phyloP scores from a whole-genome alignment of 2,888 invertebrate genomes.

The Micropterix aruncella region DNA sequence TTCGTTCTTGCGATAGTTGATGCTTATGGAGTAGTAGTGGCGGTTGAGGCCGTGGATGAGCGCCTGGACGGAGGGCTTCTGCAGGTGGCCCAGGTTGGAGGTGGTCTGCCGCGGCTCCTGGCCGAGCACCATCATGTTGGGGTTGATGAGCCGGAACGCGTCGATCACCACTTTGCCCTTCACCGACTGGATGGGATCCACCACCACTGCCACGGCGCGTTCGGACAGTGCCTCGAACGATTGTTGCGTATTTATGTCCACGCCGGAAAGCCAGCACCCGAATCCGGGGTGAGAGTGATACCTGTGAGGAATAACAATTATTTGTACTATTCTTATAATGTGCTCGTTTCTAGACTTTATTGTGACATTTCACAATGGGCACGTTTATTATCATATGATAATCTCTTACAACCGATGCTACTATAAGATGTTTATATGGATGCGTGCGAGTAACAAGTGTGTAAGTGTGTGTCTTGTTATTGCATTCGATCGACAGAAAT shows the following conservation, averaged over 20 bases:
- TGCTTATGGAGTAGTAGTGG: slow-evolving; percentile 98
- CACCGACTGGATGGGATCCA: slow-evolving; percentile 98
- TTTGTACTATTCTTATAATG: neutral
- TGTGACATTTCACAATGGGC: no score
- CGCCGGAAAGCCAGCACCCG: slow-evolving; percentile 98
- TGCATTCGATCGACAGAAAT: no score
- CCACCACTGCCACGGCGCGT: slow-evolving; percentile 96
- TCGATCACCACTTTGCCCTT: slow-evolving; percentile 99
- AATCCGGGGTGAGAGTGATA: slow-evolving; percentile 99
- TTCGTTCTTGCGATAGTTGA: slow-evolving; percentile 98
- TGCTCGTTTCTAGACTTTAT: no score
- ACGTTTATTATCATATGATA: no score
- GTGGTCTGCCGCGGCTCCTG: slow-evolving; percentile 99
- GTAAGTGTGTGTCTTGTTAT: no score
- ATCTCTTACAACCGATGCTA: no score
- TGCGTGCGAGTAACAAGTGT: no score
- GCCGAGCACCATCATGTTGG: slow-evolving; percentile 97
- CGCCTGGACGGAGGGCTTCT: slow-evolving; percentile 98
- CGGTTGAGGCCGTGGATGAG: slow-evolving; percentile 97
- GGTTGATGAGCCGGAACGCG: slow-evolving; percentile 97
- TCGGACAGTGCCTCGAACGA: slow-evolving; percentile 98
- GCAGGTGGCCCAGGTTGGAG: slow-evolving; percentile 94
- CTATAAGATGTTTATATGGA: no score
- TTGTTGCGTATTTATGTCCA: slow-evolving; percentile 99
- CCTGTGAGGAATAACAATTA: slow-evolving; percentile 24